Base-by-base conservation (phyloP, 2,888 invertebrate genomes). In the Metacarcinus magister region DNA sequence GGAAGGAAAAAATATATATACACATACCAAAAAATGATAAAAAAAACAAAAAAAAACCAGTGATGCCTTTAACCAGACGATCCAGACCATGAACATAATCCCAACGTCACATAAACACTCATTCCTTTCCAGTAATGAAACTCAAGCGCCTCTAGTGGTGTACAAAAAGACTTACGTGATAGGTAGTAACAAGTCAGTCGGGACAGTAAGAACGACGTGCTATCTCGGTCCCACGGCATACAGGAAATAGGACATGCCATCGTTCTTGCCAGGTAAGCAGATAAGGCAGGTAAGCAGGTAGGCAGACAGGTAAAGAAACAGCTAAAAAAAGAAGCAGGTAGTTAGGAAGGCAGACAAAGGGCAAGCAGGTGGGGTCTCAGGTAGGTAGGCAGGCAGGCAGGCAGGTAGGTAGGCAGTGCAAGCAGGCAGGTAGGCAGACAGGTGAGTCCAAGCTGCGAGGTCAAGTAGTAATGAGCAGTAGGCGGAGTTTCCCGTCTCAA, bases 401-500 rank as follows among this genome's bases (percentile, higher is more conserved):
- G 10, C 16, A 87, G 39, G 32, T 39, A 87, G n/a, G 32, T 39
- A 16, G 39, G 16, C 87, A 39, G 87, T n/a, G 87, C 87, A 87
- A 39, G 39, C n/a, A 92, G 48, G 48, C 44, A 92, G 46, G 87
- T 39, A 32, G 19, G 39, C 39, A 87, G 87, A 39, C 87, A 87
- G 87, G 39, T 10, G 19, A 16, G 87, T 32, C 32, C 39, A 87
- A 39, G 87, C 13, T 16, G 32, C 10, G 87, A 87, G 87, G 87
- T 87, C 87, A 87, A 87, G 39, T 39, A 87, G 87, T 87, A 87
- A 87, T 87, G 39, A 87, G 87, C 32, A 87, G 87, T 32, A 87
- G 87, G 87, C 39, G 87, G 87, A 87, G 87, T 87, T 39, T 32
- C 87, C 87, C 87, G 87, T 87, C 87, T 87, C 87, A 87, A 87